Percentiles rank a stretch among this genome's conserved stretches.
phyloP scores from a whole-genome alignment of 2,113 vertebrate species.

The Morone chrysops region DNA sequence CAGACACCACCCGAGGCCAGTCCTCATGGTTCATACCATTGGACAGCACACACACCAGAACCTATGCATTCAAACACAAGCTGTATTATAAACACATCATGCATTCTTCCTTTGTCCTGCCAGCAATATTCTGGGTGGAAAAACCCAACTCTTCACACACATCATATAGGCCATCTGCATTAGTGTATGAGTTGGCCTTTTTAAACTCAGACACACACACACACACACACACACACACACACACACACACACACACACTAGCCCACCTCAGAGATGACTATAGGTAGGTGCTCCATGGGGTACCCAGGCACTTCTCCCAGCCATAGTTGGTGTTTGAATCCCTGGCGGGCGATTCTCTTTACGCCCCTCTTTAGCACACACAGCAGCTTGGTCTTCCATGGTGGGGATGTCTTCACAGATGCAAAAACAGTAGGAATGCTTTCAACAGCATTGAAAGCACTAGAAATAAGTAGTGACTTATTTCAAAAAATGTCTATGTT shows the following conservation, averaged over 20 bases:
- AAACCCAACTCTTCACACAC: background rate
- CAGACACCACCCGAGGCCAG: conserved; percentile 78
- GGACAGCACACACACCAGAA: conserved; percentile 78
- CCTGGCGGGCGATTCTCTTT: conserved; percentile 58
- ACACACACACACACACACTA: background rate
- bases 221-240: background rate
- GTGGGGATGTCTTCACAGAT: conserved; percentile 72
- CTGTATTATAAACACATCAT: background rate
- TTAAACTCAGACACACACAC: background rate
- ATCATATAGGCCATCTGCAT: background rate
- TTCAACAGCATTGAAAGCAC: conserved; percentile 84
- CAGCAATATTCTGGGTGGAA: background rate
- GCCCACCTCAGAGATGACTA: conserved; percentile 84
- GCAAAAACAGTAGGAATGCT: conserved; percentile 80
- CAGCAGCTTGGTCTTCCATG: conserved; percentile 83
- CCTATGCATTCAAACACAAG: conserved; percentile 47
- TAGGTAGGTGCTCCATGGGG: conserved; percentile 84
- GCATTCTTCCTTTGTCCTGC: background rate
- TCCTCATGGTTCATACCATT: conserved; percentile 78
- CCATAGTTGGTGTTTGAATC: conserved; percentile 73
- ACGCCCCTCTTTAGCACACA: conserved; percentile 80
- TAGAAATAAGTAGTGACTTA: conserved; percentile 86
- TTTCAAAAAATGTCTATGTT: conserved; percentile 76
- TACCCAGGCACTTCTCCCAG: conserved; percentile 78
- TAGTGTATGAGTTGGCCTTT: background rate